Percentiles rank a stretch among this genome's conserved stretches.
Conservation (phyloP, 1,140 invertebrate genomes). For the Trichoplusia ni region DNA sequence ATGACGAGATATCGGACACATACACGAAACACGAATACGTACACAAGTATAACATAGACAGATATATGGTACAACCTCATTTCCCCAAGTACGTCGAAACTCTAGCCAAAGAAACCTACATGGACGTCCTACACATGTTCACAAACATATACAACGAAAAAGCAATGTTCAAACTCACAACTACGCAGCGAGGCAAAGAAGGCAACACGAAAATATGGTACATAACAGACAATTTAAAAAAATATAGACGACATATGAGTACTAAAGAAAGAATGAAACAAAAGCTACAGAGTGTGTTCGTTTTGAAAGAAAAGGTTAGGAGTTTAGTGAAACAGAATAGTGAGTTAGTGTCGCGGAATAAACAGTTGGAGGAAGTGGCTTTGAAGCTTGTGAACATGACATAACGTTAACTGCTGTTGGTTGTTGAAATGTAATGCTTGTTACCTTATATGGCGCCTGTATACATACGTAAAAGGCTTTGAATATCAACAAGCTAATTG, state of each 20-base stretch:
- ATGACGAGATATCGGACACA: slow-evolving; percentile 6
- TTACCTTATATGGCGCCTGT: background rate
- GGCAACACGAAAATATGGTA: slow-evolving; percentile 37
- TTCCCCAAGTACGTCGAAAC: slow-evolving; percentile 38
- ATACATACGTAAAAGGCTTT: too few relatives aligned
- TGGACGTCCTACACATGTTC: slow-evolving; percentile 34
- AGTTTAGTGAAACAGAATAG: slow-evolving; percentile 23
- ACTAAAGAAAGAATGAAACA: slow-evolving; percentile 4
- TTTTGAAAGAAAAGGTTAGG: slow-evolving; percentile 27
- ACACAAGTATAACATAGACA: slow-evolving; percentile 38
- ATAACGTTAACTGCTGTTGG: background rate
- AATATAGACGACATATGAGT: background rate
- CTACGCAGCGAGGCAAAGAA: slow-evolving; percentile 34
- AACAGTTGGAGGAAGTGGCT: slow-evolving; percentile 26
- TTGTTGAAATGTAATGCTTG: background rate
- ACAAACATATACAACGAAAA: slow-evolving; percentile 36
- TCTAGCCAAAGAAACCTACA: slow-evolving; percentile 31
- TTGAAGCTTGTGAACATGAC: slow-evolving; percentile 4
- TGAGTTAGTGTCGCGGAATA: slow-evolving; percentile 28
- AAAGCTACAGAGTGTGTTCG: slow-evolving; percentile 5
- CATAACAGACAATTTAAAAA: slow-evolving; percentile 10
- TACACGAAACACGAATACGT: slow-evolving; percentile 39
- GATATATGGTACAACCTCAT: slow-evolving; percentile 36
- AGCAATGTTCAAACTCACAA: slow-evolving; percentile 43
- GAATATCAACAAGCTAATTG: too few relatives aligned